Percentiles rank a stretch among this genome's conserved stretches.
phyloP scores from a whole-genome alignment of 2,797 vertebrate genomes.

The Onychomys torridus region DNA sequence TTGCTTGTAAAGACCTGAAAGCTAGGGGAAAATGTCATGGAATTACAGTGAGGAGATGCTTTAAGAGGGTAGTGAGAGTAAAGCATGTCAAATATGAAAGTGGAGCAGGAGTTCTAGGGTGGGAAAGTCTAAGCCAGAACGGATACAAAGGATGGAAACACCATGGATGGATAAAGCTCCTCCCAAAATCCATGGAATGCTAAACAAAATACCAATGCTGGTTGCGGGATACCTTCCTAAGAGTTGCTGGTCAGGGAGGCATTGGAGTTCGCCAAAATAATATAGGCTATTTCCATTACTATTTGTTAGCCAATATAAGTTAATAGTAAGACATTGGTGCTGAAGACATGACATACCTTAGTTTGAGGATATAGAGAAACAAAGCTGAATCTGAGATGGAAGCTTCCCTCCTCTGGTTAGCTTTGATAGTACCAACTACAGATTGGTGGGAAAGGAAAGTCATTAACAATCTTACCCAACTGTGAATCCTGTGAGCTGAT shows the following conservation, averaged over 20 bases:
- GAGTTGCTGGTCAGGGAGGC: not conserved
- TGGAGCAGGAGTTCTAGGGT: fast-evolving
- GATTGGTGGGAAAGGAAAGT: not conserved
- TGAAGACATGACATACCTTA: not conserved
- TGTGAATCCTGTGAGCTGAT: not conserved
- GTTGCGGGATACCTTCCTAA: not conserved
- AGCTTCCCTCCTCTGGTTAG: not conserved
- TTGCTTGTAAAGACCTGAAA: no score
- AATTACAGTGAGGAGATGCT: not conserved
- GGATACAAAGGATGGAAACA: no score
- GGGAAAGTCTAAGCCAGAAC: not conserved
- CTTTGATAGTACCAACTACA: not conserved
- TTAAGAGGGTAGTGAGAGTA: not conserved
- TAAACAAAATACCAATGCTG: not conserved
- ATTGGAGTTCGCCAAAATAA: not conserved
- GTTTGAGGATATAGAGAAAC: not conserved
- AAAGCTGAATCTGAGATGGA: no score
- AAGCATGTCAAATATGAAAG: not conserved
- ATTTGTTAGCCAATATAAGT: not conserved
- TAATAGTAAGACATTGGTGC: not conserved
- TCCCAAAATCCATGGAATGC: not conserved
- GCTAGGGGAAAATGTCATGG: not conserved
- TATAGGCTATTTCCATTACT: not conserved
- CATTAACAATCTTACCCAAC: not conserved
- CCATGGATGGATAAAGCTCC: not conserved